These are phyloP conservation scores for Papilio machaon DNA, from an alignment of 1,140 invertebrate species.

Conservation along the genomic window DNA sequence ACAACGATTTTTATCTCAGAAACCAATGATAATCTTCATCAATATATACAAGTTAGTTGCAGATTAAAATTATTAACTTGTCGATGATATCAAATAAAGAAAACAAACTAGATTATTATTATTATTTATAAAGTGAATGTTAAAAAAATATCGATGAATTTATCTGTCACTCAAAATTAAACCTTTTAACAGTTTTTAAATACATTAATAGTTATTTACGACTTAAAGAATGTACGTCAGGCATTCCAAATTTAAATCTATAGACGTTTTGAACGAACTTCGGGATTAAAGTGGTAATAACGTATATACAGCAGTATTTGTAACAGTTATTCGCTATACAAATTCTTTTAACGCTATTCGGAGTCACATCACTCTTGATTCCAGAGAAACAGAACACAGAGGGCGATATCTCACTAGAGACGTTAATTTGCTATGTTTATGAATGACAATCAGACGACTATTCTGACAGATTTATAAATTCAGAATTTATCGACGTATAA, in stretches of 20 bases:
- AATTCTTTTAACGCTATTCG: constrained; percentile 18
- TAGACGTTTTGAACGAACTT: constrained; percentile 6
- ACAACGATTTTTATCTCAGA: too few relatives aligned
- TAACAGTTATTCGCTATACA: constrained; percentile 24
- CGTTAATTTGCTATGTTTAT: background rate
- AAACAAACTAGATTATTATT: background rate
- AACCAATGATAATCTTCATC: too few relatives aligned
- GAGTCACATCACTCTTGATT: constrained; percentile 20
- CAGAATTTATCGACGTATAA: background rate
- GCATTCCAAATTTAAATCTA: constrained; percentile 22
- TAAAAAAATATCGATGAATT: background rate
- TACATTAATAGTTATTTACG: background rate
- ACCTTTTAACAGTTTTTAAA: background rate
- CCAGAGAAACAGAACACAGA: background rate
- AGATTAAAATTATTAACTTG: too few relatives aligned
- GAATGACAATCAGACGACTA: background rate
- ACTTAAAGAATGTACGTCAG: background rate
- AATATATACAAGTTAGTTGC: too few relatives aligned
- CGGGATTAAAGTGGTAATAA: constrained; percentile 12
- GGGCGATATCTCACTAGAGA: background rate
- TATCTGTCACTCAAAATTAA: background rate
- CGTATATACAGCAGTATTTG: background rate
- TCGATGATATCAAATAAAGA: background rate
- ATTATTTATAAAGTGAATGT: too few relatives aligned
- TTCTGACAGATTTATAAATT: background rate